Evolutionary conservation across 2,797 vertebrate genomes (phyloP).

Genomic region (Salmo trutta): DNA sequence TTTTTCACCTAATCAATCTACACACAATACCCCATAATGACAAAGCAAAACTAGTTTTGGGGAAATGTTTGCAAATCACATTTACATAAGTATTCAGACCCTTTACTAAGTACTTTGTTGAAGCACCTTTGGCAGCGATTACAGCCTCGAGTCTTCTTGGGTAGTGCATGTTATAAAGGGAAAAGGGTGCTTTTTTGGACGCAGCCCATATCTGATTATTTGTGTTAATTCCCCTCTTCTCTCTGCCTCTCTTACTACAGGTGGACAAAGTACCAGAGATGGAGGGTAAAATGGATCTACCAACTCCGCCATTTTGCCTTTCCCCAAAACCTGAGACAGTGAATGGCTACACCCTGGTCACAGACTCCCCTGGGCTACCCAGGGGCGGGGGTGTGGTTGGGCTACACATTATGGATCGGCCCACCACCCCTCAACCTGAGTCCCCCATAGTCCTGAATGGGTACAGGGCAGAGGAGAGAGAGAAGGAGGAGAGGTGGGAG

Average conservation of each 20-base stretch:
- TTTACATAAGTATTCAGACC: too few relatives aligned
- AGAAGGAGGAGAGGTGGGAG: constrained; percentile 36
- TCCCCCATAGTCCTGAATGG: constrained; percentile 31
- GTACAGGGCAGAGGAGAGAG: constrained; percentile 33
- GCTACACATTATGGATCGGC: constrained; percentile 20
- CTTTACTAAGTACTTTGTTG: too few relatives aligned
- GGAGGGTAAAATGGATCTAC: constrained; percentile 51
- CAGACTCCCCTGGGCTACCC: constrained; percentile 62
- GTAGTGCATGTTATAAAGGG: not conserved
- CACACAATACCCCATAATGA: too few relatives aligned
- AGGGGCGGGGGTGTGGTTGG: constrained; percentile 41
- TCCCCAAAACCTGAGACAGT: constrained; percentile 59
- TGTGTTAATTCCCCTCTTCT: not conserved
- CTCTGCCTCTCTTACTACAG: constrained; percentile 60
- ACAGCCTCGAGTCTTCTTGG: too few relatives aligned
- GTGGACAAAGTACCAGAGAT: constrained; percentile 58
- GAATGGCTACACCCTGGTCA: constrained; percentile 64
- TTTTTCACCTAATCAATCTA: too few relatives aligned
- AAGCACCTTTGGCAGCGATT: too few relatives aligned
- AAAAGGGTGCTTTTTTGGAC: too few relatives aligned
- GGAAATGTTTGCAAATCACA: too few relatives aligned
- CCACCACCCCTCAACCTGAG: constrained; percentile 22
- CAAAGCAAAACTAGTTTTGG: too few relatives aligned
- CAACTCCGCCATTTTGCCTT: constrained; percentile 31
- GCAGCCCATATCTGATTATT: not conserved